These are phyloP conservation scores for Mirza zaza DNA, from an alignment of 2,113 vertebrate genomes.

Conservation along the genomic window DNA sequence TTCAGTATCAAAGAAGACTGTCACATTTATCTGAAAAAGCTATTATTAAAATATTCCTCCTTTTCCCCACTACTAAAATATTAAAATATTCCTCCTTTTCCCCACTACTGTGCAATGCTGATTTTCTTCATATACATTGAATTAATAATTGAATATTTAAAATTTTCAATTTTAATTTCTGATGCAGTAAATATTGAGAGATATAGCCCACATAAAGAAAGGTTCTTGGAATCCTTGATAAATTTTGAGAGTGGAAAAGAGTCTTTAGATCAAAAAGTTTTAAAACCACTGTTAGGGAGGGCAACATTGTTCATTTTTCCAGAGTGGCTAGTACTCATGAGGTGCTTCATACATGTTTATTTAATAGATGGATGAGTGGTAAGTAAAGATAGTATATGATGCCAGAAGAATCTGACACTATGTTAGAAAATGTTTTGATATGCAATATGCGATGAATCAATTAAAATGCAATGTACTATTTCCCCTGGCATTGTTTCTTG, in stretches of 20 bases:
- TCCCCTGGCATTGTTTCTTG: neutral
- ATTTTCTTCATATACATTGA: slow-evolving; percentile 4
- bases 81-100: neutral
- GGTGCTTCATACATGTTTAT: neutral
- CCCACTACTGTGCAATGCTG: neutral
- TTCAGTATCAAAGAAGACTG: neutral
- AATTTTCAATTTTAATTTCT: neutral
- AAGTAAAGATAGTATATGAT: neutral
- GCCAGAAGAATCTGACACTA: neutral
- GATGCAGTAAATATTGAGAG: slow-evolving; percentile 19
- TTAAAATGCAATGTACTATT: neutral
- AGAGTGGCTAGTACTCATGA: neutral
- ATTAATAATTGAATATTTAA: neutral
- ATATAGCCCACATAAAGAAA: neutral
- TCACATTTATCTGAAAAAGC: neutral
- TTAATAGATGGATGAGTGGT: neutral
- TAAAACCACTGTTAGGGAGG: neutral
- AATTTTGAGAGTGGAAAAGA: neutral
- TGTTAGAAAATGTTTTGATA: neutral
- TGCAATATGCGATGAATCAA: neutral
- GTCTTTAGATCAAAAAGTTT: neutral
- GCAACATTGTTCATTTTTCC: neutral
- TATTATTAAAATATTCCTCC: neutral
- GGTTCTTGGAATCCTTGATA: neutral
- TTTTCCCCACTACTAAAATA: neutral